These are phyloP conservation scores for Phenganax subtilis DNA, from an alignment of 92 coral and sea anemone genomes.

Conservation along the genomic window DNA sequence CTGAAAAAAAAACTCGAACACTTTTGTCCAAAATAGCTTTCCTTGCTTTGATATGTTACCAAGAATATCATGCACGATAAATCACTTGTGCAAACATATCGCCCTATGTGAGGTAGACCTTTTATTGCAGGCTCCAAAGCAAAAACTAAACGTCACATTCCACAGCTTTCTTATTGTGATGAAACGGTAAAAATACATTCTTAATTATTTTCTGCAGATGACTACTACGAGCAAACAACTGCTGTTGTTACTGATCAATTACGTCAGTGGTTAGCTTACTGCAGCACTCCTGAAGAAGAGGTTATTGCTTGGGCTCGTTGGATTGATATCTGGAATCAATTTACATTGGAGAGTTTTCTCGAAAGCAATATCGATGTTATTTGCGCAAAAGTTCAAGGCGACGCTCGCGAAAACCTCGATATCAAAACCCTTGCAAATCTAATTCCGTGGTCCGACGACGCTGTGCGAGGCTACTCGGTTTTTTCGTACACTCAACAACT, in stretches of 20 bases:
- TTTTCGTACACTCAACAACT: constrained; percentile 43
- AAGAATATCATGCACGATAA: too few relatives aligned
- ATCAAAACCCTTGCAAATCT: constrained; percentile 12
- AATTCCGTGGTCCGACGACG: constrained; percentile 36
- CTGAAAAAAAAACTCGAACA: too few relatives aligned
- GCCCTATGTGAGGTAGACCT: too few relatives aligned
- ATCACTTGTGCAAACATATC: too few relatives aligned
- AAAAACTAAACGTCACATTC: too few relatives aligned
- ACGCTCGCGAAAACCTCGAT: not conserved
- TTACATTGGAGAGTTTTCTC: constrained; percentile 39
- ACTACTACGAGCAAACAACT: constrained; percentile 24
- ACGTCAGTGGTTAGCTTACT: not conserved
- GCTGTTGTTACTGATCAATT: constrained; percentile 36
- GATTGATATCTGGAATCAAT: constrained; percentile 42
- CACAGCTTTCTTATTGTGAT: too few relatives aligned
- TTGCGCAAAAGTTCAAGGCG: constrained; percentile 12
- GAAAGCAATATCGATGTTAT: constrained; percentile 29
- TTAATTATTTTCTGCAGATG: not conserved
- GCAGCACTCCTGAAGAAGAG: not conserved
- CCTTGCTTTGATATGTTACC: too few relatives aligned
- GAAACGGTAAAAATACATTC: too few relatives aligned
- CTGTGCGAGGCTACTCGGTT: constrained; percentile 35
- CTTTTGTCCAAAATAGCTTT: too few relatives aligned
- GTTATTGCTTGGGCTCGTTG: constrained; percentile 18
- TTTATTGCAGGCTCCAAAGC: too few relatives aligned